Percentiles rank a stretch among this genome's conserved stretches.
Evolutionary conservation across 2,797 vertebrate species (phyloP).

Genomic region (Protonibea diacanthus): DNA sequence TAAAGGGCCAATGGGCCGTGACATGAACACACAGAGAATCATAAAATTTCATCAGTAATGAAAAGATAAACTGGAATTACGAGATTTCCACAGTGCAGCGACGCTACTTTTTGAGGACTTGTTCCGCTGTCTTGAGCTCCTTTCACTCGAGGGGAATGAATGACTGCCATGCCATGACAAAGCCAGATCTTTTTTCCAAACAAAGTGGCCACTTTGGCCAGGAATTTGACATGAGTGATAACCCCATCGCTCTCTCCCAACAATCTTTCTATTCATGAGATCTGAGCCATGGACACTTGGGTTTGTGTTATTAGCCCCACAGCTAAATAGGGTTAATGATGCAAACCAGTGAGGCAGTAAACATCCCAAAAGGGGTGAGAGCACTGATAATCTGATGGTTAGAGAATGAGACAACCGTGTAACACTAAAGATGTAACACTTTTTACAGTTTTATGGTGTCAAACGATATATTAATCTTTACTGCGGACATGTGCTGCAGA

Average conservation of each 20-base stretch:
- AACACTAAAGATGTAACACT: neutral
- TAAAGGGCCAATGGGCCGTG: neutral
- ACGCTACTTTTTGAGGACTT: constrained; percentile 31
- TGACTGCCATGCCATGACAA: constrained; percentile 74
- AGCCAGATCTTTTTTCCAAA: constrained; percentile 83
- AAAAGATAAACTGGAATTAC: constrained; percentile 20
- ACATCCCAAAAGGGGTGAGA: constrained; percentile 29
- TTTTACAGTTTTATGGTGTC: too few relatives aligned
- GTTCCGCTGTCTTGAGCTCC: constrained; percentile 70
- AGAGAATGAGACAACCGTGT: neutral
- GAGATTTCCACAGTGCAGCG: neutral
- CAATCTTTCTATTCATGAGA: constrained; percentile 70
- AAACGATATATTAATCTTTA: too few relatives aligned
- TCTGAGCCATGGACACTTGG: constrained; percentile 75
- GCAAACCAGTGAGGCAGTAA: constrained; percentile 59
- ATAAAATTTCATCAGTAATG: constrained; percentile 4
- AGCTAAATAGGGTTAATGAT: constrained; percentile 73
- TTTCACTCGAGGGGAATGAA: constrained; percentile 71
- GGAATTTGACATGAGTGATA: constrained; percentile 84
- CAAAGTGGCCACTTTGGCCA: constrained; percentile 84
- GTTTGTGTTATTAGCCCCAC: constrained; percentile 72
- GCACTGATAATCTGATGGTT: constrained; percentile 8
- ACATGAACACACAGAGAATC: constrained; percentile 1
- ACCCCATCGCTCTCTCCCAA: constrained; percentile 65
- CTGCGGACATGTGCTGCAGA: too few relatives aligned